Conservation (phyloP, 2,113 vertebrate species). For the Mandrillus leucophaeus region DNA sequence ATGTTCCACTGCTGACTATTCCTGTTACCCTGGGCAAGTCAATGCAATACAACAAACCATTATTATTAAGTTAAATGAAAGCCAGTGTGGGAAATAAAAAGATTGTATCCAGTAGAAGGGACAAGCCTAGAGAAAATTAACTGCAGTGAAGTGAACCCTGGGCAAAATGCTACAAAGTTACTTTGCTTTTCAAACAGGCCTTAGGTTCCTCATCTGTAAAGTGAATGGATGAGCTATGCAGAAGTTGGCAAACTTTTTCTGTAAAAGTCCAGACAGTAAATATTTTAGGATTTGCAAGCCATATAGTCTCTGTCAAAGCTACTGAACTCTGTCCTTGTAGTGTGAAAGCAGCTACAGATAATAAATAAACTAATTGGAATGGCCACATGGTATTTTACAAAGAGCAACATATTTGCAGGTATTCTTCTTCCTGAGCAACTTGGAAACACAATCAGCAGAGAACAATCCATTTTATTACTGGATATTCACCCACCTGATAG, state of each 20-base stretch:
- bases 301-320: background rate
- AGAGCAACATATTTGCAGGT: background rate
- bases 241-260: background rate
- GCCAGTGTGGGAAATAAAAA: background rate
- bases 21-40: background rate
- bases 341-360: background rate
- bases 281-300: background rate
- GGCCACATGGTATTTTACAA: background rate
- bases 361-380: background rate
- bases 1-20: background rate
- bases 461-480: background rate
- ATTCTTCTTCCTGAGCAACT: background rate
- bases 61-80: background rate
- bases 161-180: background rate
- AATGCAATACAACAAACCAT: background rate
- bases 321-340: background rate
- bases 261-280: background rate
- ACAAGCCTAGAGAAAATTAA: background rate
- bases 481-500: background rate
- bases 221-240: background rate
- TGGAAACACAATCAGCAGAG: background rate
- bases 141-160: background rate
- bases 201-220: background rate
- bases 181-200: background rate
- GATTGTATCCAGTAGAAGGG: background rate